phyloP scores from a whole-genome alignment of 2,113 vertebrate genomes.

The Oreocharis arfaki region DNA sequence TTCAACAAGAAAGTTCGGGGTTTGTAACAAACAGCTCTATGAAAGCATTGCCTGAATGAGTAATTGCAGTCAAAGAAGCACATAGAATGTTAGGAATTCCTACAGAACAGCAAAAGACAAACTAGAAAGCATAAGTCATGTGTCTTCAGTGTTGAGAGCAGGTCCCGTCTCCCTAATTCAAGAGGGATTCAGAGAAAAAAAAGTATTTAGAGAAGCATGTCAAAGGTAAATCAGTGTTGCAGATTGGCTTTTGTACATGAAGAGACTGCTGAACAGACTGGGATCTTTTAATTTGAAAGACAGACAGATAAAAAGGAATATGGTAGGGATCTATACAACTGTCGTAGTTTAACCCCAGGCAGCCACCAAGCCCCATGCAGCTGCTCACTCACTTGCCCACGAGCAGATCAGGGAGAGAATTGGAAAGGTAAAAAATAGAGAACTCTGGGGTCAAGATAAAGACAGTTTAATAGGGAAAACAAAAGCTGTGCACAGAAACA shows the following conservation, averaged over 20 bases:
- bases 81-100: not conserved
- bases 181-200: not conserved
- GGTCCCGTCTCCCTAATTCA: not conserved
- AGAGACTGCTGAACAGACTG: not conserved
- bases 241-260: not conserved
- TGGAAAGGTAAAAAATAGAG: not conserved
- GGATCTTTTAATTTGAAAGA: not conserved
- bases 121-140: not conserved
- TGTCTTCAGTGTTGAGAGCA: not conserved
- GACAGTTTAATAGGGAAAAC: not conserved
- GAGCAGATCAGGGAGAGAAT: not conserved
- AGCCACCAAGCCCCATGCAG: not conserved
- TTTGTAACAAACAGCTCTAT: not conserved
- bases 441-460: not conserved
- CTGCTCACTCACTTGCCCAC: accelerated
- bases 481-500: not conserved
- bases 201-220: not conserved
- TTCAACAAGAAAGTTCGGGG: not conserved
- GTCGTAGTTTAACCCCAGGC: not conserved
- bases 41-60: not conserved
- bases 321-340: not conserved
- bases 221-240: not conserved
- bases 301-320: not conserved
- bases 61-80: not conserved
- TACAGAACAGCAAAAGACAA: not conserved